Base-by-base conservation (phyloP, 2,113 vertebrate species). In the Pseudopipra pipra region DNA sequence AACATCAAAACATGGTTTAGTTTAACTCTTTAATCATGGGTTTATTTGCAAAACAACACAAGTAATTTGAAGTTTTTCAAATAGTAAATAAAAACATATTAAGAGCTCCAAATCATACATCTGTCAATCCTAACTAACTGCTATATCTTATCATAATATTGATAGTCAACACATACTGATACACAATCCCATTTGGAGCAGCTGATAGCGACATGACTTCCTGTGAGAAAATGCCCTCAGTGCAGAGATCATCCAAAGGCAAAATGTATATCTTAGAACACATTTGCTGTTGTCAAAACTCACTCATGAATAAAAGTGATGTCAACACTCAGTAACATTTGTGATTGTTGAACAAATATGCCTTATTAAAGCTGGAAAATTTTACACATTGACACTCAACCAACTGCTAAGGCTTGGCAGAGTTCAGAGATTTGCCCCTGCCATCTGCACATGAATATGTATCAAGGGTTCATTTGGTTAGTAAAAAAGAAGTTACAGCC, bases 401-500 rank as follows among this genome's bases (percentile, higher is more conserved):
- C 72, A 83, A 59, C 27, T 63, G 56, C 56, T 31, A 59, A 55
- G 30, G 61, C 55, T 33, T 67, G 73, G 59, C 93, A 95, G 22
- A 14, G 39, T 51, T 87, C 91, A 90, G 56, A 86, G 55, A 66
- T 27, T 2, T 81, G 56, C 5, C 35, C 51, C 63, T 86, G 82
- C 68, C 84, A 89, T 81, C 83, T 92, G 89, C 87, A 90, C 24
- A 63, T 89, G 88, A 86, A 84, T 89, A 95, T 31, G 24, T 51
- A 89, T 72, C 61, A 80, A 52, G 47, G 14, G 13, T 44, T 92
- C 56, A 52, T 74, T 11, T 70, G 35, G 83, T 68, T 22, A 74
- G 59, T 16, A 47, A 67, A 58, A 78, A 74, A 35, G 33, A 43
- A 55, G 33, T 70, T 70, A 37, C 17, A 88, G 39, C 12, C 61